Percentiles rank a stretch among this genome's conserved stretches.
These are phyloP conservation scores for Chascanopsetta lugubris DNA, from an alignment of 2,113 vertebrate species.

Conservation along the genomic window DNA sequence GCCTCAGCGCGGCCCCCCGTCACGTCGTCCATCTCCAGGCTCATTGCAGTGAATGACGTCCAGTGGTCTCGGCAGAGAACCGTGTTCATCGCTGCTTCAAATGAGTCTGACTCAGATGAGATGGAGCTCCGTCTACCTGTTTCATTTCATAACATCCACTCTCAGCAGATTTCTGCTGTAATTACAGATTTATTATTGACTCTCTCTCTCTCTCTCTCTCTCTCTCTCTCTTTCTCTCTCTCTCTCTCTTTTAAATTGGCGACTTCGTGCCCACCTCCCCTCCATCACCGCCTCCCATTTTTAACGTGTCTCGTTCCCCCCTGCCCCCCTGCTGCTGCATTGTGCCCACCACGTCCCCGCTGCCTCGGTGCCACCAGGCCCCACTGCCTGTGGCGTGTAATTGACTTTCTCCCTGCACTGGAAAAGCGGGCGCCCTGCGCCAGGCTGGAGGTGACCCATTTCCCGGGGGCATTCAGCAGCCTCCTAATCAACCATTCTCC, in stretches of 20 bases:
- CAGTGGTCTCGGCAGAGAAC: too few relatives aligned
- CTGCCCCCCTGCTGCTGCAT: conserved; percentile 65
- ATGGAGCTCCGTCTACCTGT: not conserved
- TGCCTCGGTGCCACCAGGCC: conserved; percentile 71
- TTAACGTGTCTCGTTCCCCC: conserved; percentile 45
- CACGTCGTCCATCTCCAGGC: too few relatives aligned
- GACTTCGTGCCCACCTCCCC: conserved; percentile 26
- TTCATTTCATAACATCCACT: too few relatives aligned
- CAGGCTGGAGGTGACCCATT: conserved; percentile 83
- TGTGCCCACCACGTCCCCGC: conserved; percentile 59
- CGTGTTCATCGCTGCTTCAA: not conserved
- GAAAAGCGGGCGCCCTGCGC: conserved; percentile 69
- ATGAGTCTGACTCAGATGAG: not conserved
- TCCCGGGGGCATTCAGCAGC: conserved; percentile 81
- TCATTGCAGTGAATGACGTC: too few relatives aligned
- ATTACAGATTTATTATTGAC: not conserved
- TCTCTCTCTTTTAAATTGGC: conserved; percentile 19
- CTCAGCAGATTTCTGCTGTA: not conserved
- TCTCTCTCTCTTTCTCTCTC: not conserved
- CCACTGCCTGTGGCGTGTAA: conserved; percentile 78
- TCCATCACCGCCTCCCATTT: conserved; percentile 34
- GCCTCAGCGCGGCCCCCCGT: too few relatives aligned
- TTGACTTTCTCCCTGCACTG: conserved; percentile 78
- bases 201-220: not conserved
- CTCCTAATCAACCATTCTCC: conserved; percentile 79